These are phyloP conservation scores for Toxotes chatareus DNA, from an alignment of 2,113 vertebrate genomes.

Conservation along the genomic window DNA sequence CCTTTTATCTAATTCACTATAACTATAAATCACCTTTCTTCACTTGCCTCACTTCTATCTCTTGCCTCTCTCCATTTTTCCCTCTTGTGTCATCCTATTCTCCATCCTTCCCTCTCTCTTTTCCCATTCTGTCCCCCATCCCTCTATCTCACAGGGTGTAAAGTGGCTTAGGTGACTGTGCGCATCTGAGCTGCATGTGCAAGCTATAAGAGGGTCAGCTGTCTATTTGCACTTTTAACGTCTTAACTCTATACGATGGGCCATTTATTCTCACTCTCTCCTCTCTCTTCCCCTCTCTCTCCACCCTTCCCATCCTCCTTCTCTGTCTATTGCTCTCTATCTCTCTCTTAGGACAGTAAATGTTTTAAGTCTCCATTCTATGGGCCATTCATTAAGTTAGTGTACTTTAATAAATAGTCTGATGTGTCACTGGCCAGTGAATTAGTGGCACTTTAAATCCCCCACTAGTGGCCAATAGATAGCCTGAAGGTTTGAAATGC, in stretches of 20 bases:
- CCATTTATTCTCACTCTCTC: slow-evolving; percentile 81
- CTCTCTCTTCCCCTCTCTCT: slow-evolving; percentile 47
- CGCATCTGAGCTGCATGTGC: slow-evolving; percentile 66
- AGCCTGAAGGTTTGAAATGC: slow-evolving; percentile 70
- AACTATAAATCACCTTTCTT: slow-evolving; percentile 51
- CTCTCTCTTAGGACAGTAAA: slow-evolving; percentile 83
- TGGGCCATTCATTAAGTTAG: slow-evolving; percentile 86
- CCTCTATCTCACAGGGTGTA: slow-evolving; percentile 69
- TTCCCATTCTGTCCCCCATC: slow-evolving; percentile 58
- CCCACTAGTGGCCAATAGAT: slow-evolving; percentile 74
- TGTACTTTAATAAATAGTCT: slow-evolving; percentile 87
- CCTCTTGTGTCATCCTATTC: slow-evolving; percentile 61
- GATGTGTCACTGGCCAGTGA: slow-evolving; percentile 83
- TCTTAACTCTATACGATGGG: slow-evolving; percentile 83
- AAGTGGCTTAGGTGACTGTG: slow-evolving; percentile 74
- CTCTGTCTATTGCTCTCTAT: slow-evolving; percentile 76
- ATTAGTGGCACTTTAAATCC: slow-evolving; percentile 85
- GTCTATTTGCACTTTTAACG: slow-evolving; percentile 86
- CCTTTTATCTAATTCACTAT: slow-evolving; percentile 15
- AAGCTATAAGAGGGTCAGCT: slow-evolving; percentile 83
- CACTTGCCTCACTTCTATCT: slow-evolving; percentile 20
- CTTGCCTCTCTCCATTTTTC: slow-evolving; percentile 34
- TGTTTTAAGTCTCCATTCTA: slow-evolving; percentile 86
- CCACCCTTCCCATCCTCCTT: slow-evolving; percentile 54
- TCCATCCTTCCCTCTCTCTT: slow-evolving; percentile 36